Base-by-base conservation (phyloP, 2,888 invertebrate genomes). In the Osedax frankpressi region DNA sequence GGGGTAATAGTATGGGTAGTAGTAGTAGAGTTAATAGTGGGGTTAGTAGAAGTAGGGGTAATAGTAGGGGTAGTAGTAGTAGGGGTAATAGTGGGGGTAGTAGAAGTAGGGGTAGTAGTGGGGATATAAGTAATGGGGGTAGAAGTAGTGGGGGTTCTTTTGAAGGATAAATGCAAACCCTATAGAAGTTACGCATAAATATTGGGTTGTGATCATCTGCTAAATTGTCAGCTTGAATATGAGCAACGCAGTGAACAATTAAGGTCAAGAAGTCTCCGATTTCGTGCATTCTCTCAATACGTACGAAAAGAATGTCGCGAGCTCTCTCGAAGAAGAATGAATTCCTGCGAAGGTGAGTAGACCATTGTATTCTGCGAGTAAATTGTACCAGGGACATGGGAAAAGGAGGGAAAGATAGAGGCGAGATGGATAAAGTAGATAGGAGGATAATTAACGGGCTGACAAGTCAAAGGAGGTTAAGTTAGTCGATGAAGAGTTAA, bases 231-330 rank as follows among this genome's bases (percentile, higher is more conserved):
- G 78, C 78, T 70, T 81, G 79, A 65, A 83, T 82, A 75, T 83
- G 83, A 59, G 82, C 80, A 76, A 83, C 76, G n/a, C 80, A 79
- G 76, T 83, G 82, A 14, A 83, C 75, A n/a, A 83, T 78, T 24
- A 83, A 79, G 67, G 83, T 78, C 11, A 81, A 79, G 78, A 83
- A 83, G 77, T 83, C 82, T 72, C 83, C 83, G 44, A 83, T 81
- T 24, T 81, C 81, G 67, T 82, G 81, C 76, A 83, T 77, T 72
- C 83, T 76, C 76, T 83, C 82, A 30, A 77, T 77, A 6, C 82
- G 76, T 28, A 83, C 78, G 76, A 82, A 83, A 75, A 83, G 76
- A 30, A 82, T 80, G 63, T 80, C 80, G 59, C 77, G 73, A 3
- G 79, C 78, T 74, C 82, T 79, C 76, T 82, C 79, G 75, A 81